A percentile compares a stretch with the other conserved stretches of the same genome.
Evolutionary conservation across 2,797 vertebrate species (phyloP).

Genomic region (Toxotes lorentzi): DNA sequence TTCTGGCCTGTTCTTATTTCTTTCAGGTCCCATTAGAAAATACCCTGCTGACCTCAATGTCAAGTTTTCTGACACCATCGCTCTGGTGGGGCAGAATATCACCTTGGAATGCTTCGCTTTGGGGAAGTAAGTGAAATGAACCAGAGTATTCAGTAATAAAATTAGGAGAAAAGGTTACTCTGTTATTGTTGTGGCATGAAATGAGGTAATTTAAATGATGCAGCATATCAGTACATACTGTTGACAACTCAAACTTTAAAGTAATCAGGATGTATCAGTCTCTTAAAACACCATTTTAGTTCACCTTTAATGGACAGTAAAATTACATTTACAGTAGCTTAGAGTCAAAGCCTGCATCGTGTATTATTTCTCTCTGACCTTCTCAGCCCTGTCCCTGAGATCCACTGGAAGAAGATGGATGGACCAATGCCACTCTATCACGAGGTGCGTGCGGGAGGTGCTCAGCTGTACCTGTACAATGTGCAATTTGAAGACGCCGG

Average conservation of each 20-base stretch:
- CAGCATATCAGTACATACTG: not conserved
- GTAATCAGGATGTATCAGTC: not conserved
- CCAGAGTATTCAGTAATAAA: not conserved
- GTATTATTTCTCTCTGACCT: not conserved
- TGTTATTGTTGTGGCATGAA: slow-evolving; percentile 1
- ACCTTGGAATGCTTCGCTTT: slow-evolving; percentile 98
- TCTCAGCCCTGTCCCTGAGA: slow-evolving; percentile 93
- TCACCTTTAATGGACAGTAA: not conserved
- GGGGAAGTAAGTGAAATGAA: slow-evolving; percentile 92
- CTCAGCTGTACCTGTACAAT: slow-evolving; percentile 92
- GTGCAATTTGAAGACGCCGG: slow-evolving; percentile 94
- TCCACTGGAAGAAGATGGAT: slow-evolving; percentile 92
- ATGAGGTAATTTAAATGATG: not conserved
- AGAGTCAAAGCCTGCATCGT: not conserved
- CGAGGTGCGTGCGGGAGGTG: slow-evolving; percentile 90
- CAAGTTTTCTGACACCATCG: slow-evolving; percentile 90
- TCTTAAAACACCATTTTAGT: not conserved
- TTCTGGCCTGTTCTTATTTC: slow-evolving; percentile 41
- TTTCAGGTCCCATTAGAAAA: slow-evolving; percentile 89
- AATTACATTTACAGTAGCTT: not conserved
- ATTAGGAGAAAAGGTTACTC: not conserved
- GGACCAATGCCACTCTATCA: slow-evolving; percentile 88
- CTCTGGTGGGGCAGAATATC: slow-evolving; percentile 92
- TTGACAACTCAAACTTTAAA: not conserved
- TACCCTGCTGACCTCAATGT: slow-evolving; percentile 97